Base-by-base conservation (phyloP, 23 tunicate species). In the Halocynthia roretzi region DNA sequence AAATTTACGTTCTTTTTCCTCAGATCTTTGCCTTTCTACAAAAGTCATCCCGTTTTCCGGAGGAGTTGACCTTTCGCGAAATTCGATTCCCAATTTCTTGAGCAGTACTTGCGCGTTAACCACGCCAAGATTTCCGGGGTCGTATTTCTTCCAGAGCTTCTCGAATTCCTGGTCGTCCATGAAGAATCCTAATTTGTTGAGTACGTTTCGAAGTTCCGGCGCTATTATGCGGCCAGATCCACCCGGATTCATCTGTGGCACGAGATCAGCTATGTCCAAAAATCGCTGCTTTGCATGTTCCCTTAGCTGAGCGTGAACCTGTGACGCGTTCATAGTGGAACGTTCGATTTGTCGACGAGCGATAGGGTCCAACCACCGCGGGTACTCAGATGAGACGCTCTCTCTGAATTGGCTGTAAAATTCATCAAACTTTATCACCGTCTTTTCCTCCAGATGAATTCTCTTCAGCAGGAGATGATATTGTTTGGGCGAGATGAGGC, bases 241-340 rank as follows among this genome's bases (percentile, higher is more conserved):
- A 11, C 96, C 96, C 8, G 96, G 96, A 61, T 89, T 89, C 87
- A 89, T 80, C 74, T 89, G 96, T 0, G 96, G 96, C 62, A 89
- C 96, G 2, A 89, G 75, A 83, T 89, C 96, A 56, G 96, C 96
- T 10, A 89, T 57, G 70, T 89, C 96, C 65, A 89, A 54, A 70
- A 89, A 89, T 51, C 96, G 75, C 68, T 89, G 96, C 57, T 89
- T 89, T 68, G 96, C 87, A 78, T 82, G 76, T 84, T 89, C 96
- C 54, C 80, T 89, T 67, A 89, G 52, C 71, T 80, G 85, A n/a
- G 87, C 84, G 71, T 89, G 96, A 51, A 89, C 96, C 85, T 89
- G 85, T 7, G 83, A 14, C 5, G 96, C 96, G 53, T 77, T 78
- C 96, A 89, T 89, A 62, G 52, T 83, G 7, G 88, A 81, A 14